Evolutionary conservation across 2,888 invertebrate genomes (phyloP), one percentile per base, ranked within the genome.

Genomic region (Sericinus montela): DNA sequence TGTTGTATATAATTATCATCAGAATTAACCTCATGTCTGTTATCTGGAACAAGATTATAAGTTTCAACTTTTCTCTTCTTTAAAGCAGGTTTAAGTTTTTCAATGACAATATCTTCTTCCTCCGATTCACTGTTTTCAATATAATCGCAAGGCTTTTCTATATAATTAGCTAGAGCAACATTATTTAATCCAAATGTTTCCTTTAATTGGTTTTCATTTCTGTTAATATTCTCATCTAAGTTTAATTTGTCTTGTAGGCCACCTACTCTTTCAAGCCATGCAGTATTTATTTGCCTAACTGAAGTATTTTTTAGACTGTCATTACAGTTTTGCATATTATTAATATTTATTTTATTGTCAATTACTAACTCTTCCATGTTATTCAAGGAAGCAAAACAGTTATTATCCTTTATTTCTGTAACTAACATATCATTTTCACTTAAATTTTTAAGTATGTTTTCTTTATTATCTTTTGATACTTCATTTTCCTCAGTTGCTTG

Each of bases 91-190:
- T 91, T 87, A 32, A 90, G 67, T 60, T 90, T 86, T 42, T 63
- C 60, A 45, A 75, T 59, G 30, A 59, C 58, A 34, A 59, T 58
- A 54, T 90, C 89, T 52, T 91, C 90, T 40, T 80, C 88, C 63
- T 93, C 93, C 32, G 92, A 91, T 58, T 92, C 94, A 77, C 94
- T 94, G 58, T 93, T 93, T 71, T 95, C 95, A 61, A 95, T 94
- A 65, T 91, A 92, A 61, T 94, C 92, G 56, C 82, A 57, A 40
- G 51, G 48, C 65, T 75, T 78, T 34, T 76, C 70, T 53, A 70
- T 39, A 56, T 53, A 39, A 58, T 59, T 64, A 58, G 61, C 48
- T 30, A 80, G 53, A 51, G 58, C 60, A 29, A 83, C 67, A 64
- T 86, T 87, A 49, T 70, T 67, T 52, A 89, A 56, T n/a, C 89